Conservation (phyloP, 1,140 invertebrate species). For the Lucilia sericata region DNA sequence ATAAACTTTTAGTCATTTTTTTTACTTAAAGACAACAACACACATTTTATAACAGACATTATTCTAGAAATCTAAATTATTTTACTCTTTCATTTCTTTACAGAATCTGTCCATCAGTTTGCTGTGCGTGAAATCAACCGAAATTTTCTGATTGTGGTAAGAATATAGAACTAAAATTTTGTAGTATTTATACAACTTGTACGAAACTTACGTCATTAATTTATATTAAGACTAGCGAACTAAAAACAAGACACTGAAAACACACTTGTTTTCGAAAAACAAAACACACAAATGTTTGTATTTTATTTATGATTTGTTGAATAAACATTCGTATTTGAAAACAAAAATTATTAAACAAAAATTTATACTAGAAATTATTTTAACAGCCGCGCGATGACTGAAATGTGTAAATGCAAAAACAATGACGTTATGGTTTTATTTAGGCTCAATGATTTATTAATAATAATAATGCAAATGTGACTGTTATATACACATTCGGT, state of each 20-base stretch:
- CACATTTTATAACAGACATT: background rate
- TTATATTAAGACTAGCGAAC: background rate
- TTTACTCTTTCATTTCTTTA: background rate
- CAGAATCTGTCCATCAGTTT: constrained; percentile 23
- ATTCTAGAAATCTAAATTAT: background rate
- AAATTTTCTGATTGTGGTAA: background rate
- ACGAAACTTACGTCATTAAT: constrained; percentile 19
- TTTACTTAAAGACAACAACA: background rate
- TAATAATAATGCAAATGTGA: no score
- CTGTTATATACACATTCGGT: no score
- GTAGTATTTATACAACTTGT: background rate
- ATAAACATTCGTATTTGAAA: background rate
- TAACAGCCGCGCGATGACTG: no score
- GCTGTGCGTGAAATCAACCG: constrained; percentile 1
- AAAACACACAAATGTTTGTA: background rate
- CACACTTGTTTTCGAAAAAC: background rate
- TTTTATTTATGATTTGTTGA: background rate
- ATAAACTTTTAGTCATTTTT: constrained; percentile 12
- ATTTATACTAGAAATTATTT: no score
- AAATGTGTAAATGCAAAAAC: constrained; percentile 7
- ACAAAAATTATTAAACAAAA: no score
- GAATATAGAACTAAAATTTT: background rate
- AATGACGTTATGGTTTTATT: constrained; percentile 16
- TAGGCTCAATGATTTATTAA: constrained; percentile 7
- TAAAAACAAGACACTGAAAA: background rate